These are phyloP conservation scores for Venustoraphidia nigricollis DNA, from an alignment of 2,888 invertebrate species.

Conservation along the genomic window DNA sequence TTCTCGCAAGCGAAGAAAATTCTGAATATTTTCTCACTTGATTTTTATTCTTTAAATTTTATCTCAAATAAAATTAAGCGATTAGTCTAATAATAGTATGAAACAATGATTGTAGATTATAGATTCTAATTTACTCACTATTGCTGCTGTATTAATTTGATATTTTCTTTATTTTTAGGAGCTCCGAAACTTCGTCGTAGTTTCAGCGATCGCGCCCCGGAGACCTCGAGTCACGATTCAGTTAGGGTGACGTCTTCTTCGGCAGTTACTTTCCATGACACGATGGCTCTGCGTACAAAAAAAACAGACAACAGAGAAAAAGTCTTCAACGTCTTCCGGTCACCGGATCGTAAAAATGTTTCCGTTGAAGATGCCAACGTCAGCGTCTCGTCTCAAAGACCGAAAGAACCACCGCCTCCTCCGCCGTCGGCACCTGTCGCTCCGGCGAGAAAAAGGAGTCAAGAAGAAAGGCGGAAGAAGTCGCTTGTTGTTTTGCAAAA, in stretches of 20 bases:
- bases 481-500: too few species aligned
- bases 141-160: not conserved
- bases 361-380: not conserved
- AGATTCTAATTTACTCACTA: too few species aligned
- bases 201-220: constrained; percentile 25
- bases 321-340: constrained; percentile 33
- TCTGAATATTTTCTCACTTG: too few species aligned
- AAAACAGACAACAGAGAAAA: constrained; percentile 42
- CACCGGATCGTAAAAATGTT: constrained; percentile 17
- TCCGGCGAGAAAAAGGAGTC: constrained; percentile 4
- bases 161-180: constrained; percentile 11
- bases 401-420: constrained; percentile 33
- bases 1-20: too few species aligned
- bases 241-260: not conserved
- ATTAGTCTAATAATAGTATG: too few species aligned
- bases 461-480: not conserved
- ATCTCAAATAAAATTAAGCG: too few species aligned
- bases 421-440: constrained; percentile 22
- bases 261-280: constrained; percentile 50
- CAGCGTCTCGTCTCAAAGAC: constrained; percentile 17
- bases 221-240: not conserved
- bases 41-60: too few species aligned
- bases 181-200: constrained; percentile 23
- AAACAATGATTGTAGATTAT: too few species aligned
- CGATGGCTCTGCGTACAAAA: constrained; percentile 60